Percentiles rank a stretch among this genome's conserved stretches.
These are phyloP conservation scores for Xiphophorus hellerii DNA, from an alignment of 2,113 vertebrate genomes.

Conservation along the genomic window DNA sequence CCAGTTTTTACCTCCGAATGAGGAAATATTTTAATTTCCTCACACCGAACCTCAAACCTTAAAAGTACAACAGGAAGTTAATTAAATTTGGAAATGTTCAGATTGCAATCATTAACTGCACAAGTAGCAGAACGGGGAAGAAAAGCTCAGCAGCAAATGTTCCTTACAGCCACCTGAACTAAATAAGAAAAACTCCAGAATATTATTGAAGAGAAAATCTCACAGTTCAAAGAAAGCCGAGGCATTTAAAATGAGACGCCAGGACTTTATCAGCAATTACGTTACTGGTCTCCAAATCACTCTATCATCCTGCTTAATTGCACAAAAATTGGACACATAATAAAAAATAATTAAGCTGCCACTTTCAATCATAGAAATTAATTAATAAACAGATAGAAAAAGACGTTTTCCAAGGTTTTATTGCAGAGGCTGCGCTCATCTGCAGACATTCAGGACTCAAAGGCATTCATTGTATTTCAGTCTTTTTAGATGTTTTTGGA, in stretches of 20 bases:
- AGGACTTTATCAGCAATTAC: slow-evolving; percentile 77
- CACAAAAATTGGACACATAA: slow-evolving; percentile 62
- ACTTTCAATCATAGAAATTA: slow-evolving; percentile 68
- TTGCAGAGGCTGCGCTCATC: slow-evolving; percentile 29
- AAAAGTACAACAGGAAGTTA: slow-evolving; percentile 60
- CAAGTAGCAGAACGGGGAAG: slow-evolving; percentile 54
- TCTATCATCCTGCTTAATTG: slow-evolving; percentile 69
- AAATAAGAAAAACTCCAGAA: slow-evolving; percentile 44
- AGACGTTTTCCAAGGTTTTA: slow-evolving; percentile 12
- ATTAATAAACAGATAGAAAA: slow-evolving; percentile 53
- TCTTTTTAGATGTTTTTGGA: slow-evolving; percentile 18
- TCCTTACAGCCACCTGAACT: slow-evolving; percentile 55
- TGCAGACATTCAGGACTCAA: slow-evolving; percentile 39
- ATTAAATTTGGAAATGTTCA: slow-evolving; percentile 75
- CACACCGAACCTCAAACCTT: slow-evolving; percentile 49
- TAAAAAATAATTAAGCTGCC: slow-evolving; percentile 66
- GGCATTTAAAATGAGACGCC: slow-evolving; percentile 69
- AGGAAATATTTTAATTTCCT: slow-evolving; percentile 57
- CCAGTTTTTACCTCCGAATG: slow-evolving; percentile 54
- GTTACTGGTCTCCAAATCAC: slow-evolving; percentile 71
- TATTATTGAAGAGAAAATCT: slow-evolving; percentile 63
- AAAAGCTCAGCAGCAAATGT: slow-evolving; percentile 50
- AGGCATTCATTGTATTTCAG: slow-evolving; percentile 17
- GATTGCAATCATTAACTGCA: slow-evolving; percentile 77
- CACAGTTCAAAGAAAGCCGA: slow-evolving; percentile 61